Evolutionary conservation across 2,797 vertebrate genomes (phyloP), one percentile per base, ranked within the genome.

Genomic region (Cyclopterus lumpus): DNA sequence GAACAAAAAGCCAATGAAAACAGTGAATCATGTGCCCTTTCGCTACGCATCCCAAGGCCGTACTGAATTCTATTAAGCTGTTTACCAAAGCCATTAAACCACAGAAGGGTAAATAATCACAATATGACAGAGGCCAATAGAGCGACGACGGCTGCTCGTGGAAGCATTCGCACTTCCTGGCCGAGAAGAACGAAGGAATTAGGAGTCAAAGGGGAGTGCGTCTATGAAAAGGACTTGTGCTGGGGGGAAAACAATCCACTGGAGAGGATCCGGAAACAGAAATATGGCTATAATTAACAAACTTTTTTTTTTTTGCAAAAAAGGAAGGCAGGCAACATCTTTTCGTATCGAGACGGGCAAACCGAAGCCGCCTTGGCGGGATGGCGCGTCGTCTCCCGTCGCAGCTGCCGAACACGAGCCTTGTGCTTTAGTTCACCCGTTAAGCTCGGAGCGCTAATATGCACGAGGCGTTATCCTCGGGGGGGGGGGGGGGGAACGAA

Each of bases 71-170:
- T 88, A 92, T 89, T 89, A 88, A 82, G 84, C 79, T 32, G 79
- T 89, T 92, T 89, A 87, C 44, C 24, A 85, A 89, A 86, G 78
- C 81, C 74, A 86, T 92, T 90, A 89, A 87, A 91, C 68, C 81
- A 73, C 60, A 84, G 65, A 83, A 68, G 83, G 82, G 85, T 88
- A 92, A 91, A 92, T 91, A 91, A 92, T 87, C 87, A 86, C 83
- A 78, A 80, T 72, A 75, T 81, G 87, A 88, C 58, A 51, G 63
- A 86, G 81, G 80, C 81, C 74, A 84, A 76, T 66, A 84, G 81
- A 86, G 71, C 73, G 66, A 64, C 7, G 76, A 64, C 7, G 76
- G 74, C 20, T 83, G 82, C 71, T 79, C 82, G 75, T 84, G 81
- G 87, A 81, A 85, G 68, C 71, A 11, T 81, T 77, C 67, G 64